Evolutionary conservation across 2,797 vertebrate genomes (phyloP), one percentile per base, ranked within the genome.

Genomic region (Alectoris magna): DNA sequence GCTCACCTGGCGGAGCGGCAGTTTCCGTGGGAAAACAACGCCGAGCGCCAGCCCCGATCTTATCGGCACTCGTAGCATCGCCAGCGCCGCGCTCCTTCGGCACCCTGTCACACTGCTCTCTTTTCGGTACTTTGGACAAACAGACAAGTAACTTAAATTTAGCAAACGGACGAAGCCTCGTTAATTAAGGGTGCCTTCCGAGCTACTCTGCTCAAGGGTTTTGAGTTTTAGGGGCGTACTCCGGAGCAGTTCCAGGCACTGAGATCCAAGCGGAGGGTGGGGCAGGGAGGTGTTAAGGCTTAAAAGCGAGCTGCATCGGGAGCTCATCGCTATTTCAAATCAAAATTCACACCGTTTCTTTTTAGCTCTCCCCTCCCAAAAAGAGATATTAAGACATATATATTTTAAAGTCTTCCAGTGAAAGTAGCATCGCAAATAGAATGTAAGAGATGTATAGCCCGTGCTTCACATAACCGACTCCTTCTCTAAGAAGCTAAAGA

Each of bases 101-200:
- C 74, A 93, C 66, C 95, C 64, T 96, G 96, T 93, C 96, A 94
- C 80, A 83, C 31, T 87, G 79, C 95, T 97, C 97, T 93, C 91
- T 90, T 95, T 95, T 51, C 94, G 22, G 91, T 84, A 95, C 93
- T 96, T 96, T 74, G 91, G 87, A 96, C 81, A 95, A 96, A 97
- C 84, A 97, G 49, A 95, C 92, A 92, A 38, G 48, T 67, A 84
- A 72, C 59, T 77, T 85, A 34, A 71, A 95, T 88, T 77, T 94
- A 92, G 87, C 87, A 74, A 88, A 71, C 44, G 67, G 89, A 77
- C 53, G 84, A 94, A 93, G 82, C 58, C 88, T 92, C 89, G 74
- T 96, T 96, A 94, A 96, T 94, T 91, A 93, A 93, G 75, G 38
- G 64, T 64, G 72, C 55, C 49, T 21, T 14, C 58, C 10, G 66